phyloP scores from a whole-genome alignment of 2,888 invertebrate species.

The Drosophila austrosaltans region DNA sequence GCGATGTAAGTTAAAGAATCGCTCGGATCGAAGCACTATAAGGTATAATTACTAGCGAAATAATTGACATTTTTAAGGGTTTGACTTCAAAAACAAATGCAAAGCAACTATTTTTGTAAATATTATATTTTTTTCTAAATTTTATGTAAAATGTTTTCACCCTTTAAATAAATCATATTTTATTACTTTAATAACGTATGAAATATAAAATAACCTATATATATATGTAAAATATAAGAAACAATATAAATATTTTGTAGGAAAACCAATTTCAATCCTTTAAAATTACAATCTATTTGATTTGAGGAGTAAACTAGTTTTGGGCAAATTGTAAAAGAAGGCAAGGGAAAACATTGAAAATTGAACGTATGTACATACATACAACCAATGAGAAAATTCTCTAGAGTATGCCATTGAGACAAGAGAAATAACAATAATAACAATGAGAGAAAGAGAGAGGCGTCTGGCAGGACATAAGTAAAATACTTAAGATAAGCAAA shows the following conservation, averaged over 20 bases:
- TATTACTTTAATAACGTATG: no score
- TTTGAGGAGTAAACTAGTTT: neutral
- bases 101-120: no score
- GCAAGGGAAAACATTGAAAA: slow-evolving; percentile 63
- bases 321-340: slow-evolving; percentile 45
- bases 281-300: slow-evolving; percentile 28
- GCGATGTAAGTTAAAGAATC: no score
- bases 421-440: slow-evolving; percentile 21
- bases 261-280: slow-evolving; percentile 8
- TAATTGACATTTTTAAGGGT: no score
- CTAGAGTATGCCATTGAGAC: slow-evolving; percentile 40
- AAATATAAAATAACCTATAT: no score
- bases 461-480: slow-evolving; percentile 63
- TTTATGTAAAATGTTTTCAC: no score
- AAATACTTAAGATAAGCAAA: slow-evolving; percentile 78
- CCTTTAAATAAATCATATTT: no score
- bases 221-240: neutral
- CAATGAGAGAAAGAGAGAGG: slow-evolving; percentile 27
- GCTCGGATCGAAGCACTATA: no score
- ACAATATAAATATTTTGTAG: neutral
- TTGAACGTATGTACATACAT: slow-evolving; percentile 26
- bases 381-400: slow-evolving; percentile 37
- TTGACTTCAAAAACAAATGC: no score
- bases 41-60: no score
- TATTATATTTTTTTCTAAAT: no score